Percentiles rank a stretch among this genome's conserved stretches.
phyloP scores from a whole-genome alignment of 2,113 vertebrate genomes.

The Fregata magnificens region DNA sequence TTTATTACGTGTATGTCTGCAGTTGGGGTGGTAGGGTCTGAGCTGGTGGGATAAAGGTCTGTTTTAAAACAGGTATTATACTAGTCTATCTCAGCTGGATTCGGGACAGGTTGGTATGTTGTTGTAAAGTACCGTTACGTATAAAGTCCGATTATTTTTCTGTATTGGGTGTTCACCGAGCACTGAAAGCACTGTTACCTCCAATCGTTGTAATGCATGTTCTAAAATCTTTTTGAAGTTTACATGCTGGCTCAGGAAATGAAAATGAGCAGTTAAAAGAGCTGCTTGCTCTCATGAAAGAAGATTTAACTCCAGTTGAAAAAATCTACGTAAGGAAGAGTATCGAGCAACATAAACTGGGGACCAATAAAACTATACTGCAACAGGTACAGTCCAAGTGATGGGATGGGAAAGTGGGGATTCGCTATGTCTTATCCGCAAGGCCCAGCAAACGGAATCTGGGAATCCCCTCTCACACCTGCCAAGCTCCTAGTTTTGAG shows the following conservation, averaged over 20 bases:
- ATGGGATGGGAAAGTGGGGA: not conserved
- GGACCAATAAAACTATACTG: slow-evolving; percentile 75
- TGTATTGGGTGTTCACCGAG: not conserved
- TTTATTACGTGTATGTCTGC: accelerated
- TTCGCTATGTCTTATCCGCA: not conserved
- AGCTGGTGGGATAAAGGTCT: not conserved
- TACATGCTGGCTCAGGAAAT: slow-evolving; percentile 76
- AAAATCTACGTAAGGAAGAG: slow-evolving; percentile 72
- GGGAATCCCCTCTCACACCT: not conserved
- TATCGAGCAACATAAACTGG: slow-evolving; percentile 79
- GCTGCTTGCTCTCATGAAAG: slow-evolving; percentile 73
- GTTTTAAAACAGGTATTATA: not conserved
- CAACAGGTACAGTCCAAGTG: slow-evolving; percentile 66
- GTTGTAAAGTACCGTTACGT: not conserved
- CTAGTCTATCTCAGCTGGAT: not conserved
- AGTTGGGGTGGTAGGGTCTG: not conserved
- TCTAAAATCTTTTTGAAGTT: slow-evolving; percentile 56
- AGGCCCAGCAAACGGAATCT: not conserved
- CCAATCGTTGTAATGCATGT: not conserved
- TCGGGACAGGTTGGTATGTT: not conserved
- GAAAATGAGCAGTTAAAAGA: slow-evolving; percentile 79
- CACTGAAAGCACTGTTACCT: not conserved
- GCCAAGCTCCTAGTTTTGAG: not conserved
- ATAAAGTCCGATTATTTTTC: not conserved
- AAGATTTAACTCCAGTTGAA: slow-evolving; percentile 74